These are phyloP conservation scores for Grammomys dolichurus DNA, from an alignment of 2,113 vertebrate genomes.

Conservation along the genomic window DNA sequence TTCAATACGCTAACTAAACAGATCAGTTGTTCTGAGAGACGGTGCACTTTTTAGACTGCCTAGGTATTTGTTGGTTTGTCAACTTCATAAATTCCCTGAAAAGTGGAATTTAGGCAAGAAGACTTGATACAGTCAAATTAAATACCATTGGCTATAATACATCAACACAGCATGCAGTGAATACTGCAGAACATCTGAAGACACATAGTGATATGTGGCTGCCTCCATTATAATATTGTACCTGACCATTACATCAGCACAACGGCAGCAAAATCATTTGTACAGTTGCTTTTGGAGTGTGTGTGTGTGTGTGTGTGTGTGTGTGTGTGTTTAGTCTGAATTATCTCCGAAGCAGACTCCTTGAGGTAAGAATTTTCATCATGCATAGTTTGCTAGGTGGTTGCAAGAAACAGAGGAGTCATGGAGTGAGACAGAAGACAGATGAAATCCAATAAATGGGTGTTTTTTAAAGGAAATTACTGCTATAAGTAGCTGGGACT, in stretches of 20 bases:
- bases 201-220: not conserved
- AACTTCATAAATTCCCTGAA: constrained; percentile 10
- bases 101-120: not conserved
- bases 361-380: not conserved
- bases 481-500: not conserved
- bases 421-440: not conserved
- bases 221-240: not conserved
- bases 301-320: not conserved
- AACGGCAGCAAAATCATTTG: not conserved
- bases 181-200: not conserved
- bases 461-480: not conserved
- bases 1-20: not conserved
- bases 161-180: not conserved
- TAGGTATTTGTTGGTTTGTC: constrained; percentile 5
- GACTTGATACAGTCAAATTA: not conserved
- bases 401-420: not conserved
- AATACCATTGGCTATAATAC: constrained; percentile 1
- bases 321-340: not conserved
- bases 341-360: not conserved
- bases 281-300: not conserved
- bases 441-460: not conserved
- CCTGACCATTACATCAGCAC: not conserved
- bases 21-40: constrained; percentile 4
- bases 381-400: not conserved
- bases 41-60: not conserved